phyloP scores from a whole-genome alignment of 2,888 invertebrate genomes.

The Halictus ligatus region DNA sequence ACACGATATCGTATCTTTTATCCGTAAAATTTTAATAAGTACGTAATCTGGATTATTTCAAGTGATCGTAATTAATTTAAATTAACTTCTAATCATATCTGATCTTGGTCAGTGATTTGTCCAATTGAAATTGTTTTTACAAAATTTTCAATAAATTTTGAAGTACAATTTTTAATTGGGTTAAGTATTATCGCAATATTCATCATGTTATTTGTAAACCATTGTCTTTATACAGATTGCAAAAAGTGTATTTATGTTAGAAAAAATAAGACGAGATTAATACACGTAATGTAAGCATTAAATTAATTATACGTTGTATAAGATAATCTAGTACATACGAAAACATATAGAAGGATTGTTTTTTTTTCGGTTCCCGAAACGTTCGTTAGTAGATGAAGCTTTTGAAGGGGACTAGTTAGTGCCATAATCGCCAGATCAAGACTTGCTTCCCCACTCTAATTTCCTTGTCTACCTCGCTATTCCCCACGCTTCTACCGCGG shows the following conservation, averaged over 20 bases:
- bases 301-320: no score
- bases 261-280: background rate
- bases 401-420: no score
- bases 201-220: background rate
- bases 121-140: background rate
- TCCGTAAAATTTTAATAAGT: background rate
- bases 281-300: no score
- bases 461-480: no score
- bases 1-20: conserved; percentile 1
- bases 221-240: background rate
- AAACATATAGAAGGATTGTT: no score
- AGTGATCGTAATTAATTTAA: background rate
- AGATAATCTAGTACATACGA: no score
- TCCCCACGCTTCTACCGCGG: no score
- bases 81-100: background rate
- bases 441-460: no score
- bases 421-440: no score
- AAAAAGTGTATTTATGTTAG: background rate
- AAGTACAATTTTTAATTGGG: background rate
- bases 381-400: no score
- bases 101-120: background rate
- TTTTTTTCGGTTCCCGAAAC: no score
- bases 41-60: background rate
- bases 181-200: background rate
- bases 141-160: background rate